phyloP scores from a whole-genome alignment of 2,113 vertebrate species.

The Ptyas mucosa region DNA sequence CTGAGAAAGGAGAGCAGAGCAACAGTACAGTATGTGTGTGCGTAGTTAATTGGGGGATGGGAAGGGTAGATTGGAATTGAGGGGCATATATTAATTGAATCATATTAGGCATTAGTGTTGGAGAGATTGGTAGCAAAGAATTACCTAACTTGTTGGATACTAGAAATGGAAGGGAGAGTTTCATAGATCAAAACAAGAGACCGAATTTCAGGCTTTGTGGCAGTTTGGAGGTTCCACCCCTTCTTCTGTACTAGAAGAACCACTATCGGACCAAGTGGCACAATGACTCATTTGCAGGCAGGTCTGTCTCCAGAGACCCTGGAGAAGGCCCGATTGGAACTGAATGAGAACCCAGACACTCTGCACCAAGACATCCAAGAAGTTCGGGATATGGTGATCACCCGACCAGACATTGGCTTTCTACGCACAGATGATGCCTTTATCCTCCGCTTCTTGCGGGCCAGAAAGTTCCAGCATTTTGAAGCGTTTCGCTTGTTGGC shows the following conservation, averaged over 20 bases:
- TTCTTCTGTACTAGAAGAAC: neutral
- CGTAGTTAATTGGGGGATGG: neutral
- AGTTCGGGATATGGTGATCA: conserved; percentile 98
- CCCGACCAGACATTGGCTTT: conserved; percentile 96
- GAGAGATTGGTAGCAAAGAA: conserved; percentile 32
- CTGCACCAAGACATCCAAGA: conserved; percentile 98
- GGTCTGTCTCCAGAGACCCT: conserved; percentile 96
- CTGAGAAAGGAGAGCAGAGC: conserved; percentile 12
- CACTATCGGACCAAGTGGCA: conserved; percentile 41
- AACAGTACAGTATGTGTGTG: neutral
- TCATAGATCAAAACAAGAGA: neutral
- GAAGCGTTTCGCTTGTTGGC: conserved; percentile 96
- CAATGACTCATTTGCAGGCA: conserved; percentile 98
- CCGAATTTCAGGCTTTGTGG: neutral
- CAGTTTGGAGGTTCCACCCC: neutral
- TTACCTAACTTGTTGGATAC: conserved; percentile 30
- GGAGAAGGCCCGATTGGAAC: conserved; percentile 96
- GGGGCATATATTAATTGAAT: neutral
- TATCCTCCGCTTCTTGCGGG: conserved; percentile 92
- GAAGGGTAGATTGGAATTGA: neutral
- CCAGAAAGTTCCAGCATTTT: conserved; percentile 97
- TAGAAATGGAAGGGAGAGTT: conserved; percentile 29
- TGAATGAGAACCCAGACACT: conserved; percentile 96
- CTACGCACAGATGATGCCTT: conserved; percentile 97
- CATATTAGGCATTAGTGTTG: conserved; percentile 36